Percentiles rank a stretch among this genome's conserved stretches.
phyloP scores from a whole-genome alignment of 2,113 vertebrate genomes.

The Labeo catla region DNA sequence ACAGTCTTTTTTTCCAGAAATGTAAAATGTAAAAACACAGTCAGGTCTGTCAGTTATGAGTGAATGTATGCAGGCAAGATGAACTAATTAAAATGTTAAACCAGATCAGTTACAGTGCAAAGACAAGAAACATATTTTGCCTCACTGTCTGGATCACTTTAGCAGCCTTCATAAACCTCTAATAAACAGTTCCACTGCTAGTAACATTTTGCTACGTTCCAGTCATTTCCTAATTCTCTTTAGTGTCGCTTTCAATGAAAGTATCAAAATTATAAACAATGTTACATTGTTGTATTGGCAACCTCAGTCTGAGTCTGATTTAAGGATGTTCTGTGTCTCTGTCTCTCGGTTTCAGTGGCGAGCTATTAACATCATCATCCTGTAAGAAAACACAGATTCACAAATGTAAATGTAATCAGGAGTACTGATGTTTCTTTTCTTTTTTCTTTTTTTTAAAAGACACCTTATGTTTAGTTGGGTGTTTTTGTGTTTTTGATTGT shows the following conservation, averaged over 20 bases:
- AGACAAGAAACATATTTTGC: not conserved
- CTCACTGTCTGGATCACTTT: not conserved
- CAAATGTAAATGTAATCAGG: not conserved
- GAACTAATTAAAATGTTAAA: not conserved
- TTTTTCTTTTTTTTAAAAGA: not conserved
- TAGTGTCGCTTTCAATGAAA: too few species aligned
- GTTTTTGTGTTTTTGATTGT: not conserved
- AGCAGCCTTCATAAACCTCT: too few species aligned
- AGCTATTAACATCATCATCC: not conserved
- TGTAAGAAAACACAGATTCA: not conserved
- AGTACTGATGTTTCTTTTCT: too few species aligned
- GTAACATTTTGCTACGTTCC: too few species aligned
- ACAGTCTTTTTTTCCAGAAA: not conserved
- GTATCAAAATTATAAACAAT: not conserved
- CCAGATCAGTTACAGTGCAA: not conserved
- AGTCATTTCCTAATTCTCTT: not conserved
- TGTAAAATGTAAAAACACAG: not conserved
- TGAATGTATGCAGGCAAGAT: not conserved
- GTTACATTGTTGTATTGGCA: not conserved
- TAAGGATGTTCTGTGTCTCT: not conserved
- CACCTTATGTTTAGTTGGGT: too few species aligned
- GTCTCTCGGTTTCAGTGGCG: fast-evolving
- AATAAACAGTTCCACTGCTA: too few species aligned
- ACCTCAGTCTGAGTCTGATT: not conserved
- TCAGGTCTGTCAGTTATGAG: not conserved